Evolutionary conservation across 2,797 vertebrate genomes (phyloP), one percentile per base, ranked within the genome.

Genomic region (Ispidina picta): DNA sequence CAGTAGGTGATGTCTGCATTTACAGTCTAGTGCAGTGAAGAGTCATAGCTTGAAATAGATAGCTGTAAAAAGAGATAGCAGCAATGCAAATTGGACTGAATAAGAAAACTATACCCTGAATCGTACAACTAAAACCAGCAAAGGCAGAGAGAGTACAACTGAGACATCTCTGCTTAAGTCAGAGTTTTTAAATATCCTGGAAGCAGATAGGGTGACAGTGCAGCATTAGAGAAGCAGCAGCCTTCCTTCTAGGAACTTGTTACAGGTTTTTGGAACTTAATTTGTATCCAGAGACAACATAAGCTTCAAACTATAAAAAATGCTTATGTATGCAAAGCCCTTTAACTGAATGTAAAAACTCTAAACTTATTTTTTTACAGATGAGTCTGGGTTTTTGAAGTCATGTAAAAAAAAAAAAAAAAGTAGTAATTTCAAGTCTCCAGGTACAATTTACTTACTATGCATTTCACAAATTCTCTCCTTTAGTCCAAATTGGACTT

Each of bases 31-130:
- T 85, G 68, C 63, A 81, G 54, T 2, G 11, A 94, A 66, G 22
- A 15, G 73, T 31, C 71, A 85, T 15, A 64, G 77, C 73, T 88
- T 88, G 91, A 82, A 88, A 92, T 66, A 88, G 69, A 86, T 13
- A 41, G 74, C 59, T 80, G 70, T 93, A 93, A 90, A 90, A 76
- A 78, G 78, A 81, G 79, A 86, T 6, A 87, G 69, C 80, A 95
- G 83, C 93, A 86, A 92, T 81, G 89, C 93, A 95, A 94, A 83
- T 92, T 90, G 85, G 81, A 56, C 69, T 82, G 93, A 93, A 93
- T 90, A 83, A 82, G 77, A 72, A 94, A 91, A 91, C 78, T 71
- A 83, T 83, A 84, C 60, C 69, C 59, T n/a, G 70, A 89, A 91
- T 85, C n/a, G 5, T 62, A 80, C 6, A 2, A 77, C 79, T 84